Base-by-base conservation (phyloP, 1,140 invertebrate genomes). In the Cryptotermes secundus region DNA sequence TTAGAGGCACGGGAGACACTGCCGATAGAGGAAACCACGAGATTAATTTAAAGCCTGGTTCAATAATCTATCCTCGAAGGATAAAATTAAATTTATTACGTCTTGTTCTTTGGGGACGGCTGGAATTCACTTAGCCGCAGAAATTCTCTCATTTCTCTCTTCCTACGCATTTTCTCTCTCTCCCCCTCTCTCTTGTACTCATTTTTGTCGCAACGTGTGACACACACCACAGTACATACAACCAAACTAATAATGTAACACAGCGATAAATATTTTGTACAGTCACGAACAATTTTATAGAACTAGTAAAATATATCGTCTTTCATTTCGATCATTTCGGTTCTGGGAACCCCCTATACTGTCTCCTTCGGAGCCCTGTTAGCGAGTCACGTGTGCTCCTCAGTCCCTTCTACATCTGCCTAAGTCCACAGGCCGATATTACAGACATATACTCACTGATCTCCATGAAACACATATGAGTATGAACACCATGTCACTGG, bases 71-170 rank as follows among this genome's bases (percentile, higher is more conserved):
- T 26, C 59, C 59, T 26, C n/a, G 59, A 72, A 72, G 59, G 59
- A 72, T 72, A 72, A 72, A 72, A 72, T 72, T 72, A 72, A 72
- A 72, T 72, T 72, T 72, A 72, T 72, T 72, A 72, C 59, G 14
- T 72, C 59, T 72, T 72, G 59, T 72, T 72, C 59, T 72, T 72
- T 14, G 59, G 59, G 59, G 59, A 72, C 9, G 59, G 9, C 26
- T n/a, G 59, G 59, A 72, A 72, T 72, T 72, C 59, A 72, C 59
- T 72, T 72, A 72, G 59, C 59, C 31, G 59, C n/a, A 72, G 59
- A 72, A 72, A 72, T 72, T 72, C 59, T 59, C 59, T 31, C 59
- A 72, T 72, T 72, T 72, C 59, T 72, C n/a, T 59, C 59, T 72
- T 31, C 14, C 26, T 72, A 31, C n/a, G 26, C 26, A 2, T 59